Percentiles rank a stretch among this genome's conserved stretches.
Conservation (phyloP, 2,113 vertebrate species). For the Phalacrocorax carbo region DNA sequence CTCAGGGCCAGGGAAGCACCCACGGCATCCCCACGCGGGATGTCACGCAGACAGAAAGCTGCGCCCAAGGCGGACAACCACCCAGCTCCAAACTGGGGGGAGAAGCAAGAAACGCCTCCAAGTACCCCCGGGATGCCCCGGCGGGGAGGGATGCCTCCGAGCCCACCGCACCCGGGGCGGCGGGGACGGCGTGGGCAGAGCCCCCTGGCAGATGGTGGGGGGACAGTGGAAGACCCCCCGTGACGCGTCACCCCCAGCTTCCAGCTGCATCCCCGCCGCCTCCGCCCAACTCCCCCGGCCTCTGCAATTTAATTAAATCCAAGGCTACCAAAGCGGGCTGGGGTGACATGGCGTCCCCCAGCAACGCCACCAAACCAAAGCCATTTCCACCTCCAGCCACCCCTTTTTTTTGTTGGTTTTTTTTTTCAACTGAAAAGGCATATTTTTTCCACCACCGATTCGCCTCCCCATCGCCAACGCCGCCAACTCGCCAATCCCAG, state of each 20-base stretch:
- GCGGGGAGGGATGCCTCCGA: background rate
- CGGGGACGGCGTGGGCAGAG: background rate
- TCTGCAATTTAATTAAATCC: background rate
- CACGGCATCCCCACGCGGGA: rapidly evolving
- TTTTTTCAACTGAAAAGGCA: background rate
- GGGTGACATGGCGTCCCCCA: background rate
- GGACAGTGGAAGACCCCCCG: background rate
- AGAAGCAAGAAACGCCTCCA: background rate
- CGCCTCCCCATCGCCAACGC: background rate
- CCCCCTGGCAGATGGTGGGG: background rate
- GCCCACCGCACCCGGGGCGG: background rate
- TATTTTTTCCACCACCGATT: background rate
- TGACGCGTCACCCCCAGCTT: background rate
- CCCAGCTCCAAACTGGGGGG: background rate
- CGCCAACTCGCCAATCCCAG: rapidly evolving
- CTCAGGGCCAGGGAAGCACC: background rate
- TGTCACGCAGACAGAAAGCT: background rate
- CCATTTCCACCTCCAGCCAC: background rate
- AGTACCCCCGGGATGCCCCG: rapidly evolving
- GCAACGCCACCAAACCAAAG: too few relatives aligned
- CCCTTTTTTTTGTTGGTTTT: background rate
- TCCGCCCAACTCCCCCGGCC: background rate
- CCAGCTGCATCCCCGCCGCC: background rate
- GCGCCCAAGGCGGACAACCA: rapidly evolving
- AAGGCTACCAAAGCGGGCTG: rapidly evolving